Base-by-base conservation (phyloP, 2,888 invertebrate species). In the Amblyjoppa proteus region DNA sequence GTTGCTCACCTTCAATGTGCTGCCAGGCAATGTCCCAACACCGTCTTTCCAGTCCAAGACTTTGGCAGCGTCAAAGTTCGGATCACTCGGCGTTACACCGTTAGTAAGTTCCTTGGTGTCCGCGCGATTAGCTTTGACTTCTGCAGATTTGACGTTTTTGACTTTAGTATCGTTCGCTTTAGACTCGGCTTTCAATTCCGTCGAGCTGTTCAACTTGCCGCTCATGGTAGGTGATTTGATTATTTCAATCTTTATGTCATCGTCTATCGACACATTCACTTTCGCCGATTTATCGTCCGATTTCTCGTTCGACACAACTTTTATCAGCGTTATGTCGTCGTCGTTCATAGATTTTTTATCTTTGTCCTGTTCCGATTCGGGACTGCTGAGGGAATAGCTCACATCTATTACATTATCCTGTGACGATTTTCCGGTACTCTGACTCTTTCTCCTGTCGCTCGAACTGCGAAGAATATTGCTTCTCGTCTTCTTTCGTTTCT, bases 31-130 rank as follows among this genome's bases (percentile, higher is more conserved):
- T 41, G 95, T 95, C 0, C 97, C 97, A 71, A 97, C 95, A 0
- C 96, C 96, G 87, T 97, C 96, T 84, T 95, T 96, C 97, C 97
- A 97, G 70, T 95, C 95, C 76, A 97, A 95, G 94, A 95, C 96
- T 94, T 95, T 96, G 91, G 94, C 95, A 91, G 92, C 95, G 92
- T 94, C 96, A 90, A 94, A 94, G 79, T 94, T 92, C 1, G 90
- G 86, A 88, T 93, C 93, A 56, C 87, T 91, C 49, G 89, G 86
- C 86, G 89, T 87, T 16, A 79, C 25, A 20, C 84, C 69, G 77
- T 90, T 92, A 3, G 87, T 82, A n/a, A 89, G 87, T 64, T 92
- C 93, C 68, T 91, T 92, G n/a, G 71, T 51, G 7, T 89, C 85
- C 0, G 84, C 85, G 45, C 82, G 84, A 75, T 76, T 69, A 49